Conservation (phyloP, 2,797 vertebrate species). For the Jordanella pulchra region DNA sequence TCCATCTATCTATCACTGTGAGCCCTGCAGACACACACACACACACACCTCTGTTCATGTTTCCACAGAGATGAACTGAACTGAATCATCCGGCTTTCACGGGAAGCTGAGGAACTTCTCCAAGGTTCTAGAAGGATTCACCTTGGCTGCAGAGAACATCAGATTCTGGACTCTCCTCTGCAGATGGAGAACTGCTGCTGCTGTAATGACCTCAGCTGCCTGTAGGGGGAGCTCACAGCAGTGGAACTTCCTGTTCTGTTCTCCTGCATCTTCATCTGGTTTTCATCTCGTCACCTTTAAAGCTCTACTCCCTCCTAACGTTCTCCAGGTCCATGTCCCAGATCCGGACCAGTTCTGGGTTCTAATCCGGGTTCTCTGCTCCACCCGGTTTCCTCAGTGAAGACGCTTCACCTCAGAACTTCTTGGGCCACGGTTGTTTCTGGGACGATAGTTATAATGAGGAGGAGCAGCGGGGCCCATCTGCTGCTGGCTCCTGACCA, state of each 20-base stretch:
- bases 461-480: conserved; percentile 35
- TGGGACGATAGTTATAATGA: conserved; percentile 33
- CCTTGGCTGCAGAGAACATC: no score
- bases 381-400: not conserved
- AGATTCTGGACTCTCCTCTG: no score
- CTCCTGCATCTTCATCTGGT: no score
- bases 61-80: not conserved
- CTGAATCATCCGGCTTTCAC: not conserved
- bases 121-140: not conserved
- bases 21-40: conserved; percentile 47
- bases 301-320: no score
- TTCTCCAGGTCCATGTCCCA: not conserved
- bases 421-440: conserved; percentile 5
- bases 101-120: no score
- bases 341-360: not conserved
- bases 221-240: not conserved
- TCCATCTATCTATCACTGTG: conserved; percentile 52
- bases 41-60: not conserved
- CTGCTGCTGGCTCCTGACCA: conserved; percentile 64
- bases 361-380: not conserved
- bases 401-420: not conserved
- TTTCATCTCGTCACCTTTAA: no score
- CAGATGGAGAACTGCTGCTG: not conserved
- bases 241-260: no score
- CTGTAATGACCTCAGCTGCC: not conserved